Base-by-base conservation (phyloP, 2,113 vertebrate species). In the Vulpes ferrilata region DNA sequence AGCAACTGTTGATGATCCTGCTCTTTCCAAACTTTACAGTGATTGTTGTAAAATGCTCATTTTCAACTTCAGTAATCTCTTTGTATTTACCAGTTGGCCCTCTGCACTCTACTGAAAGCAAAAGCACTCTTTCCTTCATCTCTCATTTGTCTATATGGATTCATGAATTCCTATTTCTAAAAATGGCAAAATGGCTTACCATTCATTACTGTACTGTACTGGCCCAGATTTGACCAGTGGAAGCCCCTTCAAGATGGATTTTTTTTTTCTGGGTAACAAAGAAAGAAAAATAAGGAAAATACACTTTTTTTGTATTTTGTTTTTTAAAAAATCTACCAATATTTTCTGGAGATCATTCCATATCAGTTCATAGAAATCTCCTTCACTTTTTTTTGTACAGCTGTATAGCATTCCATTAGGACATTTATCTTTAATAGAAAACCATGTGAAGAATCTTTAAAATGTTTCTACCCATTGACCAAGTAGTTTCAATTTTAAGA, bases 401-500 rank as follows among this genome's bases (percentile, higher is more conserved):
- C 17, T 27, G 20, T 16, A 16, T 65, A 53, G 16, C 19, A 48
- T 9, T 73, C 15, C 16, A 20, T 51, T 93, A 71, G 11, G 60
- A 38, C 10, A 17, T 11, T 23, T 95, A 43, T 88, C 43, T 84
- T 17, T 62, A 43, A 60, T 30, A 57, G 86, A 74, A 67, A 93
- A 88, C 13, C 8, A 17, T 19, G 35, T 67, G 35, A 48, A 83
- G 20, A 76, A 64, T 73, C 73, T 83, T 83, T 85, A 94, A 93
- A 90, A 59, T 64, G 20, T 65, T 93, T 92, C 43, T 30, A 84
- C 2, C 12, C 13, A 62, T 27, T 80, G 53, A 48, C 2, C 8
- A 97, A 83, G 23, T 62, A 89, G 73, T 38, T 48, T 60, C 48
- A 96, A 62, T 65, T 94, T 95, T 80, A 76, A 38, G 30, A 60